phyloP scores from a whole-genome alignment of 2,888 invertebrate species.

The Hofmannophila pseudospretella region DNA sequence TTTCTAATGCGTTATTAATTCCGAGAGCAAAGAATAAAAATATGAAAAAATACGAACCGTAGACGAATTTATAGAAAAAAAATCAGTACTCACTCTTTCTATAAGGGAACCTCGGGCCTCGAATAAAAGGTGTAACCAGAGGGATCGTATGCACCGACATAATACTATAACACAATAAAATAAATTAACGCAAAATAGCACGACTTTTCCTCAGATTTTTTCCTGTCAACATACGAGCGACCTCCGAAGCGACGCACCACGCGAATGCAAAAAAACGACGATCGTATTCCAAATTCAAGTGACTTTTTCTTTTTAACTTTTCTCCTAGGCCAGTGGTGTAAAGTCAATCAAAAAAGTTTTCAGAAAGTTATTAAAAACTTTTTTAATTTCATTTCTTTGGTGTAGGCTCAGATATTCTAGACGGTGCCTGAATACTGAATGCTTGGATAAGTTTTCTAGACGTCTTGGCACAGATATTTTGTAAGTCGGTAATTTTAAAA shows the following conservation, averaged over 20 bases:
- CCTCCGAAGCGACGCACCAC: slow-evolving; percentile 34
- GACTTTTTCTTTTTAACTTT: slow-evolving; percentile 2
- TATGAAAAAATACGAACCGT: neutral
- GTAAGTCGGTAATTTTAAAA: neutral
- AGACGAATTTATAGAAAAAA: slow-evolving; percentile 14
- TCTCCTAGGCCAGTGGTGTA: too few species aligned
- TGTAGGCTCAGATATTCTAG: neutral
- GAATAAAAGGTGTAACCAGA: slow-evolving; percentile 66
- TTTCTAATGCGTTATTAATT: too few species aligned
- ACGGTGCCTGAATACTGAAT: neutral
- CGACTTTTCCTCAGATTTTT: slow-evolving; percentile 24
- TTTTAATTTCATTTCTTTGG: neutral
- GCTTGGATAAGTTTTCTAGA: neutral
- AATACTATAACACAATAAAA: slow-evolving; percentile 34
- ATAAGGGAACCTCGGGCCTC: slow-evolving; percentile 72
- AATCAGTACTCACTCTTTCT: slow-evolving; percentile 64
- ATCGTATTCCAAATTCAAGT: slow-evolving; percentile 51
- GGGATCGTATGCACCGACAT: slow-evolving; percentile 74
- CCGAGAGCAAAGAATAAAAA: too few species aligned
- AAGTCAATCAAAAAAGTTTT: neutral
- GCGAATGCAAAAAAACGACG: slow-evolving; percentile 60
- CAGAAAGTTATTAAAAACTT: neutral
- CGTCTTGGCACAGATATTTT: neutral
- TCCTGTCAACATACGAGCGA: slow-evolving; percentile 36
- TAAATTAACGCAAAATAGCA: slow-evolving; percentile 21